phyloP scores from a whole-genome alignment of 2,797 vertebrate genomes.

The Otolemur crassicaudatus region DNA sequence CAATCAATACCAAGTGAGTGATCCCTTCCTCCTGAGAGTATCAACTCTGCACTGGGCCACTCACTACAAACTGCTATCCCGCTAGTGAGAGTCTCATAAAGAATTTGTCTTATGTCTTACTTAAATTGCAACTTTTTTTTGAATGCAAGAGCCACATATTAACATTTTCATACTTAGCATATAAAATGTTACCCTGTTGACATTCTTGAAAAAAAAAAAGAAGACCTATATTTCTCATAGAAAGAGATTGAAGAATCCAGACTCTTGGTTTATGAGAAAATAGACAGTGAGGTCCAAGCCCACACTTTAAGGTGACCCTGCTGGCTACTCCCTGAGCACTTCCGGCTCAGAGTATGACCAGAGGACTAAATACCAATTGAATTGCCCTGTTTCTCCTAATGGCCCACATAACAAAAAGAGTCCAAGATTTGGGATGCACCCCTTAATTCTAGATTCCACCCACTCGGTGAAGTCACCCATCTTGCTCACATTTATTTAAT shows the following conservation, averaged over 20 bases:
- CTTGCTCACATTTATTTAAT: neutral
- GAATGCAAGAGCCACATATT: neutral
- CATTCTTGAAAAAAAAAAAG: neutral
- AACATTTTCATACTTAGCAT: slow-evolving; percentile 1
- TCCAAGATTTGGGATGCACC: rapidly evolving
- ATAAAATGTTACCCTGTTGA: neutral
- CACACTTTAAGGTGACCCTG: neutral
- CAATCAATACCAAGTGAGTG: neutral
- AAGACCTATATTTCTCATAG: neutral
- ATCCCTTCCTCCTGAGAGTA: neutral
- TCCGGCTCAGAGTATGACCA: neutral
- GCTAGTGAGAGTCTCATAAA: neutral
- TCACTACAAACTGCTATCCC: neutral
- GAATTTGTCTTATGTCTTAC: neutral
- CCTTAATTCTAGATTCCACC: neutral
- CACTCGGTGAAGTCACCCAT: neutral
- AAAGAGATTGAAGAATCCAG: neutral
- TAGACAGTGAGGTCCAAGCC: neutral
- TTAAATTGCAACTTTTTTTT: neutral
- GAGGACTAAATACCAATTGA: neutral
- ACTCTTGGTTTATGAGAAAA: neutral
- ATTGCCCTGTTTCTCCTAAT: neutral
- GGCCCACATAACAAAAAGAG: neutral
- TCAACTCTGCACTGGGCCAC: neutral
- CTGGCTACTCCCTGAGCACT: neutral